Base-by-base conservation (phyloP, 2,113 vertebrate genomes). In the Vombatus ursinus region DNA sequence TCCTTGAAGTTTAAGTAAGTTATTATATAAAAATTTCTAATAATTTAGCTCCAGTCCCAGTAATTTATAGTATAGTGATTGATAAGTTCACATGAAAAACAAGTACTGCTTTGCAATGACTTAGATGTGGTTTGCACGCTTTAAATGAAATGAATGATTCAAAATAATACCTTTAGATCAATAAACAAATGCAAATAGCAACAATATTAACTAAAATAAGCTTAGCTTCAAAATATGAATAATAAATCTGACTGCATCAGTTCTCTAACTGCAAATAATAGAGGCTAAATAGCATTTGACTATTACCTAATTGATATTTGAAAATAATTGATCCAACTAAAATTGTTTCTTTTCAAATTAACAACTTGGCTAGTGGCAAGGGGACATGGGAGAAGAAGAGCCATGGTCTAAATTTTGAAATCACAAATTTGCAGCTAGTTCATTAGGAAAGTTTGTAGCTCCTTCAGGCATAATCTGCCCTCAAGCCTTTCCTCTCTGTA, bases 401-500 rank as follows among this genome's bases (percentile, higher is more conserved):
- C 37, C 3, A 6, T 2, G 68, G 96, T 96, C 96, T 68, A 96
- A 95, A 94, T 89, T 89, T 7, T 95, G 96, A 98, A 98, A 96
- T 93, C 96, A 94, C 96, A 97, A 98, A 98, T 98, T 97, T 98
- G 96, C 97, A 98, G 96, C 94, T 97, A 97, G 94, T 98, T 99
- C 93, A 98, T 98, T 98, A 98, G 97, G 98, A 94, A 94, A 96
- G 91, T 95, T 97, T 97, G 96, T 96, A 98, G 95, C 93, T 96
- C 97, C 94, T 96, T 77, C 93, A 98, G 98, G 96, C 97, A 96
- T 96, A 97, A 92, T 95, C 96, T 7, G 0, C 95, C 98, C 97
- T 97, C 92, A 93, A 97, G 97, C 94, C 92, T 96, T 97, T 97
- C 98, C 95, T 95, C 96, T 93, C 94, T 94, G 96, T 94, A 92